These are phyloP conservation scores for Rostrhamus sociabilis DNA, from an alignment of 2,797 vertebrate species.

Conservation along the genomic window DNA sequence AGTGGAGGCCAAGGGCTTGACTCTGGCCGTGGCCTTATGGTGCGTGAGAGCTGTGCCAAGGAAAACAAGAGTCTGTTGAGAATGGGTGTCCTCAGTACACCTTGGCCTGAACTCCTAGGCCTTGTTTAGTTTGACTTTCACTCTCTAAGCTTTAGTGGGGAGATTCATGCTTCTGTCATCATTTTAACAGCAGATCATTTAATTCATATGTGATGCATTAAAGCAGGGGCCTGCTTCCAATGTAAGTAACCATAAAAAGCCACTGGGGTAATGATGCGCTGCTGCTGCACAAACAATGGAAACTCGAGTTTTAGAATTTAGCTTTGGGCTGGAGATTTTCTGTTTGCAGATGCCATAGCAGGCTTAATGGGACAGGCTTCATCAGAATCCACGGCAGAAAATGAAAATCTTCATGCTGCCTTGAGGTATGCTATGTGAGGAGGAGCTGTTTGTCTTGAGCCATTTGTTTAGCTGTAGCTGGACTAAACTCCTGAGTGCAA, in stretches of 20 bases:
- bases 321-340: background rate
- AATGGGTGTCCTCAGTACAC: constrained; percentile 59
- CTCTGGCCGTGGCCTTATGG: background rate
- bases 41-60: constrained; percentile 32
- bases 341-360: background rate
- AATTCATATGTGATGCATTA: constrained; percentile 11
- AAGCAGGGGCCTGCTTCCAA: constrained; percentile 39
- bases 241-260: background rate
- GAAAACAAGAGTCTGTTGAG: constrained; percentile 29
- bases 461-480: background rate
- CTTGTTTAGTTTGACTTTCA: constrained; percentile 22
- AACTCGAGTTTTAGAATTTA: background rate
- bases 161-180: constrained; percentile 47
- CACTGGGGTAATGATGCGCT: background rate
- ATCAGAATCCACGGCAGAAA: background rate
- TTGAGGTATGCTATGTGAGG: background rate
- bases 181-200: constrained; percentile 2
- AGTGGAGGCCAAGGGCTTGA: constrained; percentile 29
- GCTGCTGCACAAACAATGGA: background rate
- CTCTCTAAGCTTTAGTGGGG: constrained; percentile 4
- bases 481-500: background rate
- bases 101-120: background rate
- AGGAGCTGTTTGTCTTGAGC: background rate
- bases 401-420: background rate
- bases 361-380: background rate